A percentile compares a stretch with the other conserved stretches of the same genome.
These are phyloP conservation scores for Brachirus orientalis DNA, from an alignment of 2,113 vertebrate species.

Conservation along the genomic window DNA sequence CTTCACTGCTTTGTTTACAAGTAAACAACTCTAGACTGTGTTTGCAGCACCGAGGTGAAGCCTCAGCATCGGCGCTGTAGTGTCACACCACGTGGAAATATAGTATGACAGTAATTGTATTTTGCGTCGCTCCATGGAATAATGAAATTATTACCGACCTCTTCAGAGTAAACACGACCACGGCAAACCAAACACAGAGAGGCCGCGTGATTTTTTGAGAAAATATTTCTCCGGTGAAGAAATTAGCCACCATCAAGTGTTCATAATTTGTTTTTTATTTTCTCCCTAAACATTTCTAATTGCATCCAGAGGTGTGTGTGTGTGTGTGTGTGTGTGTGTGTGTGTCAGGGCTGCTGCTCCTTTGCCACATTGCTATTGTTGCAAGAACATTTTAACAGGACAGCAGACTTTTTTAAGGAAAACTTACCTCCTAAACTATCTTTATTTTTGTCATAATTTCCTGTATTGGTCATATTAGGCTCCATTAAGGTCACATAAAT, in stretches of 20 bases:
- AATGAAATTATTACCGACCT: slow-evolving; percentile 54
- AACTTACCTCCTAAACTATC: too few species aligned
- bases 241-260: slow-evolving; percentile 68
- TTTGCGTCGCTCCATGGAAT: slow-evolving; percentile 57
- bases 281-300: slow-evolving; percentile 77
- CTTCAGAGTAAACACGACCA: slow-evolving; percentile 35
- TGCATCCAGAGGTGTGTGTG: slow-evolving; percentile 60
- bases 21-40: too few species aligned
- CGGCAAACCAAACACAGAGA: slow-evolving; percentile 63
- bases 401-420: too few species aligned
- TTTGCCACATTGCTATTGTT: slow-evolving; percentile 44
- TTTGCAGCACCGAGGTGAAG: not conserved
- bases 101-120: slow-evolving; percentile 75
- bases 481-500: too few species aligned
- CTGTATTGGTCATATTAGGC: too few species aligned
- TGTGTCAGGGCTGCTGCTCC: not conserved
- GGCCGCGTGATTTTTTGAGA: slow-evolving; percentile 42
- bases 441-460: too few species aligned
- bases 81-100: slow-evolving; percentile 55
- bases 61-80: slow-evolving; percentile 9
- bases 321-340: slow-evolving; percentile 13
- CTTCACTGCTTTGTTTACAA: slow-evolving; percentile 25
- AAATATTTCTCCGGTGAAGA: slow-evolving; percentile 66
- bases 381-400: too few species aligned
- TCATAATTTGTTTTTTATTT: slow-evolving; percentile 72